Evolutionary conservation across 2,113 vertebrate species (phyloP), one percentile per base, ranked within the genome.

Genomic region (Anas platyrhynchos): DNA sequence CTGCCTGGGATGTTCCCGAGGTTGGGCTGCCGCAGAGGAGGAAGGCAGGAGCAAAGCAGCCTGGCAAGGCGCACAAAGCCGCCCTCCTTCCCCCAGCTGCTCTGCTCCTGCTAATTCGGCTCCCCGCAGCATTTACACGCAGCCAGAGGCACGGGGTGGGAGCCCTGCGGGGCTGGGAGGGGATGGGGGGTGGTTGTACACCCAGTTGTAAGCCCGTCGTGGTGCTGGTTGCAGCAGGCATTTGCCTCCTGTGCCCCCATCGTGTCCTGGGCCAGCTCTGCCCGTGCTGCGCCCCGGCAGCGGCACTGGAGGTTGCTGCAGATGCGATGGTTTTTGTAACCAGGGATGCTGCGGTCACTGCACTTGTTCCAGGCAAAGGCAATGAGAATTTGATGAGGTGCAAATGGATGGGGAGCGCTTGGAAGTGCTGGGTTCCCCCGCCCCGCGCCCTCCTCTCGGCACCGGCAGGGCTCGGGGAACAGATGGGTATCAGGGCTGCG

Each of bases 351-450:
- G 55, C 11, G 12, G 82, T 94, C 92, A 93, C 73, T 88, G 93
- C 71, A 3, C 92, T 96, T 66, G 85, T 88, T 91, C 59, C 58
- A 48, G 66, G 89, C 72, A 26, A 87, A 91, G 84, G 88, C 61
- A 86, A 88, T 94, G 93, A 95, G 94, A 88, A 88, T 95, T 96
- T 96, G 87, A 93, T 93, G 93, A 97, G 87, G 92, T 93, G 92
- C 83, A 93, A 97, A 95, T 96, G 94, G 85, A 82, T 94, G 63
- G 75, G 29, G 87, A 89, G 89, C 36, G 90, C 75, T 79, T 83
- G 85, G 63, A 78, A 92, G 61, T 82, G 44, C 63, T 14, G 1
- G 14, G 62, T 79, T 71, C 83, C 1, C 68, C 48, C 0, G 7
- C 68, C 72, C 83, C 3, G 2, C 43, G 2, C 4, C 56, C 71